Base-by-base conservation (phyloP, 2,113 vertebrate genomes). In the Ochotona princeps region DNA sequence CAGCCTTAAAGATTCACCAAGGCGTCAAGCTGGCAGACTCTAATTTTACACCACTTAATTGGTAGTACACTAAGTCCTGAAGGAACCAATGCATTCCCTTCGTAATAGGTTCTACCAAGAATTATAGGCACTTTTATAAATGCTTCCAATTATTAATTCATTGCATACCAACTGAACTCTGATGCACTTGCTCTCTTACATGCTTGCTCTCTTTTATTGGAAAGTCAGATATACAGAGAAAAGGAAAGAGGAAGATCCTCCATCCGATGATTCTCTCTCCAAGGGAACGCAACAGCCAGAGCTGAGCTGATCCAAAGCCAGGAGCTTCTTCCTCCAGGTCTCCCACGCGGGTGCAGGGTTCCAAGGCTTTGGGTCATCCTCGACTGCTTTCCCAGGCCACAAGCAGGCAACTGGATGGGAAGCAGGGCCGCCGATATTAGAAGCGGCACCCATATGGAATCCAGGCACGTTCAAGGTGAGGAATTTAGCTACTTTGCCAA, bases 21-120 rank as follows among this genome's bases (percentile, higher is more conserved):
- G 65, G 21, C 72, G 23, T 78, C 49, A 93, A 87, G 80, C 32
- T 89, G 54, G 38, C 72, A 12, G 54, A 13, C 25, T 78, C 25
- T 35, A 49, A 63, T 28, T 86, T 92, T 61, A 93, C 25, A 83
- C 8, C 87, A 26, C 65, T 85, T 70, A 69, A 67, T 11, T 86
- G 47, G n/a, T 54, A 85, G 75, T 65, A 86, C 23, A 51, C 14
- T 32, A 63, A 79, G 8, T 44, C 0, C 60, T 65, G 72, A 72
- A 60, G 61, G 13, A 95, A 66, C 26, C 32, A 90, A 10, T 60
- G 26, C 18, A 76, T 84, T 78, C 82, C 30, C 15, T 83, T 72
- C 21, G 26, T 49, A 35, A 47, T 25, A 49, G 57, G 7, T 26
- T 65, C 79, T 61, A 1, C 65, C 66, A 38, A 86, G 32, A 67